Percentiles rank a stretch among this genome's conserved stretches.
These are phyloP conservation scores for Bothrops jararaca DNA, from an alignment of 2,113 vertebrate species.

Conservation along the genomic window DNA sequence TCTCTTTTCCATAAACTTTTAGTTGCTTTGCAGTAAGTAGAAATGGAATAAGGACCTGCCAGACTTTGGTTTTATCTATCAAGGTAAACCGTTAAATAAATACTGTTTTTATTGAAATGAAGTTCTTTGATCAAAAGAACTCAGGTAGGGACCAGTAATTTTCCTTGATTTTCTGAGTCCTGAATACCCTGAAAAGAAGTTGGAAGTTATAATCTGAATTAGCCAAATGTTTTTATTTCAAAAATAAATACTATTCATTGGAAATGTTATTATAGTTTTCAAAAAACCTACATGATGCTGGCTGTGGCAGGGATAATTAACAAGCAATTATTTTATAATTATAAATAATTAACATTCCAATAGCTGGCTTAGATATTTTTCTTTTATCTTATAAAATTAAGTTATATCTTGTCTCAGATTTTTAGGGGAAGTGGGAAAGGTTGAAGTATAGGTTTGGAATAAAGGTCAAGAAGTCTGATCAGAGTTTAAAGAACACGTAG, in stretches of 20 bases:
- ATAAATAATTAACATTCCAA: background rate
- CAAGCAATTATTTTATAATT: background rate
- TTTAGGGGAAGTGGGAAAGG: background rate
- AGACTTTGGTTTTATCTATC: background rate
- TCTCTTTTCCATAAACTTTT: background rate
- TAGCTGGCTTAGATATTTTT: background rate
- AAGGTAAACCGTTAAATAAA: background rate
- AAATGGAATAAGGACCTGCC: background rate
- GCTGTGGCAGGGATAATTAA: background rate
- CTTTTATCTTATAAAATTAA: background rate
- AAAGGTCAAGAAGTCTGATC: background rate
- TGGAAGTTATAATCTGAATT: background rate
- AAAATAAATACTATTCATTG: background rate
- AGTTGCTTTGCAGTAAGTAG: background rate
- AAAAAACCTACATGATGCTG: background rate
- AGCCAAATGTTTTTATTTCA: background rate
- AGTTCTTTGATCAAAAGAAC: background rate
- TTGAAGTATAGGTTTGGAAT: background rate
- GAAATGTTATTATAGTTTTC: background rate
- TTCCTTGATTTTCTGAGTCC: background rate
- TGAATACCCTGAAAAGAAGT: background rate
- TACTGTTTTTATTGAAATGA: background rate
- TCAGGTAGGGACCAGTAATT: background rate
- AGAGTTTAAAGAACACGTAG: background rate
- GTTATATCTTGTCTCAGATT: background rate